Percentiles rank a stretch among this genome's conserved stretches.
These are phyloP conservation scores for Vulpes lagopus DNA, from an alignment of 2,113 vertebrate species.

Conservation along the genomic window DNA sequence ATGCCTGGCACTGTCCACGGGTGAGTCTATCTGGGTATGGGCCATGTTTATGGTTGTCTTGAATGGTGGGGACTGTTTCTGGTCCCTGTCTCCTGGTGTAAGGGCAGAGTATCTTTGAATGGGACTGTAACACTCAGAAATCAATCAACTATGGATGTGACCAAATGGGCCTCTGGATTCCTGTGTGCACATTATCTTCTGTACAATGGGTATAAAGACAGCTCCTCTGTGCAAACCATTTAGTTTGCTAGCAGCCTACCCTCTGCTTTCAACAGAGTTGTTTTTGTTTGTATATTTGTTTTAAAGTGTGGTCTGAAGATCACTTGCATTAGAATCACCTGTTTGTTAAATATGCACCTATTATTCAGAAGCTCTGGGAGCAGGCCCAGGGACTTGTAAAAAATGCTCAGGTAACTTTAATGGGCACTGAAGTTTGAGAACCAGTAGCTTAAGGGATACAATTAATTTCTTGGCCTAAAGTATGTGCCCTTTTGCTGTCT, in stretches of 20 bases:
- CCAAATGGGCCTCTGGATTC: not conserved
- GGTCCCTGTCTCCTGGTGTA: not conserved
- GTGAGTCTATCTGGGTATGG: not conserved
- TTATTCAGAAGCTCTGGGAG: not conserved
- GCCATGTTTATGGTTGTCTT: not conserved
- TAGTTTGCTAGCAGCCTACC: not conserved
- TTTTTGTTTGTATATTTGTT: accelerated
- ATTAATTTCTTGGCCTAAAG: not conserved
- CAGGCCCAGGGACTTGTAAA: not conserved
- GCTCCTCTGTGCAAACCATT: not conserved
- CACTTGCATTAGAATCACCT: not conserved
- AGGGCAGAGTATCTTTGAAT: not conserved
- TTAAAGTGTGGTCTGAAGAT: not conserved
- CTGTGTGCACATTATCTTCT: not conserved
- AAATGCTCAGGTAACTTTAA: not conserved
- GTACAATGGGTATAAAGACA: not conserved
- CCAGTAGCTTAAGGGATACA: not conserved
- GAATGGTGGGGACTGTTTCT: not conserved
- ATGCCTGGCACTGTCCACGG: not conserved
- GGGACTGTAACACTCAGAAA: not conserved
- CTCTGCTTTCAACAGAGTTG: not conserved
- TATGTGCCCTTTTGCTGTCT: not conserved
- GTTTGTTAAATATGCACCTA: not conserved
- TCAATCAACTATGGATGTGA: not conserved
- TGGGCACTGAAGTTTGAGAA: not conserved